A percentile compares a stretch with the other conserved stretches of the same genome.
These are phyloP conservation scores for Onychostruthus taczanowskii DNA, from an alignment of 2,113 vertebrate species.

Conservation along the genomic window DNA sequence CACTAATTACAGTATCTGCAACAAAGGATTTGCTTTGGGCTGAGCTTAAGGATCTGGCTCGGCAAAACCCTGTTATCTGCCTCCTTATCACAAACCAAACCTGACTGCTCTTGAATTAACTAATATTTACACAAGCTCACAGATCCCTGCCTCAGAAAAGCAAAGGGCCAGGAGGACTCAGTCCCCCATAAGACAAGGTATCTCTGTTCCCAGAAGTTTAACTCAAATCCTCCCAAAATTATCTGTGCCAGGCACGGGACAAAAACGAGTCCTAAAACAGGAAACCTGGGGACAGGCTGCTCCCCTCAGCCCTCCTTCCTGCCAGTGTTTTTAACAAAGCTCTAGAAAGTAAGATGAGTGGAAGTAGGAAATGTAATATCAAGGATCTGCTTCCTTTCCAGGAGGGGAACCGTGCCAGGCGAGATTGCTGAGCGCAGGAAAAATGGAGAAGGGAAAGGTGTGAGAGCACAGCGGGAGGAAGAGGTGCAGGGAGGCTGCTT, in stretches of 20 bases:
- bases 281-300: constrained; percentile 39
- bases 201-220: not conserved
- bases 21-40: not conserved
- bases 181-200: accelerated
- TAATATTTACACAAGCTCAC: not conserved
- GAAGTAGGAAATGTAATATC: constrained; percentile 42
- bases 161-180: not conserved
- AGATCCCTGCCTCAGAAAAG: not conserved
- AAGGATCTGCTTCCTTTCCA: constrained; percentile 33
- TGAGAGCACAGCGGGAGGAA: not conserved
- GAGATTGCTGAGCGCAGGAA: not conserved
- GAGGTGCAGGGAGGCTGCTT: not conserved
- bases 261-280: not conserved
- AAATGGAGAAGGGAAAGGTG: not conserved
- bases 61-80: not conserved
- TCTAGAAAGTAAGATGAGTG: constrained; percentile 8
- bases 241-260: not conserved
- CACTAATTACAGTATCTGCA: not conserved
- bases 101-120: not conserved
- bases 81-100: not conserved
- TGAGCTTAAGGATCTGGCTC: not conserved
- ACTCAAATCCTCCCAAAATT: not conserved
- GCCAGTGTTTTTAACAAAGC: constrained; percentile 29
- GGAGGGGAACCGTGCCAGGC: not conserved
- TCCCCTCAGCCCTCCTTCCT: constrained; percentile 36